Evolutionary conservation across 2,113 vertebrate species (phyloP).

Genomic region (Gallinago paraguaiae): DNA sequence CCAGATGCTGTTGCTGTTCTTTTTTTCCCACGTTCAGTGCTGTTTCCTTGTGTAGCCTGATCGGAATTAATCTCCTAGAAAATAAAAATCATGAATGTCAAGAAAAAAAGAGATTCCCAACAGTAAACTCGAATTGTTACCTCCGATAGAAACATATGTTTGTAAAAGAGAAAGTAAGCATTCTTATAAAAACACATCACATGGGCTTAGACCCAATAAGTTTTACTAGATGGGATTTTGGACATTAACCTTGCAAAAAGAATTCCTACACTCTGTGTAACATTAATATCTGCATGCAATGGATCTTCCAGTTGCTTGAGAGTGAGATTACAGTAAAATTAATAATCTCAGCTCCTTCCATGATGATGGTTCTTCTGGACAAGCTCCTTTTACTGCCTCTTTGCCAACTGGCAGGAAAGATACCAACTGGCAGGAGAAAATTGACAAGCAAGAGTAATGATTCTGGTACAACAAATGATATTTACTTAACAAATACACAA

Average conservation of each 20-base stretch:
- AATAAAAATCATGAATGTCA: not conserved
- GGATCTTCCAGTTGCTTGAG: not conserved
- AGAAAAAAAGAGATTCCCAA: not conserved
- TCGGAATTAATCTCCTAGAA: slow-evolving; percentile 83
- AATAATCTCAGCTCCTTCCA: not conserved
- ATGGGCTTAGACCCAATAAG: not conserved
- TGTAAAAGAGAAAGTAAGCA: not conserved
- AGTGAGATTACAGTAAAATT: not conserved
- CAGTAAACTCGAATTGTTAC: not conserved
- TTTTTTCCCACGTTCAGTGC: slow-evolving; percentile 83
- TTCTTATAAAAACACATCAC: not conserved
- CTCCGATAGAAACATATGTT: not conserved
- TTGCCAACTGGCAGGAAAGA: not conserved
- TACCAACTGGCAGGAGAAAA: not conserved
- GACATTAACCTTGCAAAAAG: not conserved
- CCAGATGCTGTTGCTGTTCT: slow-evolving; percentile 78
- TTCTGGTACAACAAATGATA: not conserved
- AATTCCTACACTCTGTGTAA: not conserved
- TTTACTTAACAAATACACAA: not conserved
- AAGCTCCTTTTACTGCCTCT: not conserved
- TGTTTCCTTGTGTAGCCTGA: slow-evolving; percentile 77
- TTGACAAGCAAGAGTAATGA: not conserved
- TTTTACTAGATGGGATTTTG: not conserved
- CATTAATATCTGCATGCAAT: not conserved
- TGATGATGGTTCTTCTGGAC: not conserved